Percentiles rank a stretch among this genome's conserved stretches.
These are phyloP conservation scores for Lepilemur ruficaudatus DNA, from an alignment of 2,797 vertebrate species.

Conservation along the genomic window DNA sequence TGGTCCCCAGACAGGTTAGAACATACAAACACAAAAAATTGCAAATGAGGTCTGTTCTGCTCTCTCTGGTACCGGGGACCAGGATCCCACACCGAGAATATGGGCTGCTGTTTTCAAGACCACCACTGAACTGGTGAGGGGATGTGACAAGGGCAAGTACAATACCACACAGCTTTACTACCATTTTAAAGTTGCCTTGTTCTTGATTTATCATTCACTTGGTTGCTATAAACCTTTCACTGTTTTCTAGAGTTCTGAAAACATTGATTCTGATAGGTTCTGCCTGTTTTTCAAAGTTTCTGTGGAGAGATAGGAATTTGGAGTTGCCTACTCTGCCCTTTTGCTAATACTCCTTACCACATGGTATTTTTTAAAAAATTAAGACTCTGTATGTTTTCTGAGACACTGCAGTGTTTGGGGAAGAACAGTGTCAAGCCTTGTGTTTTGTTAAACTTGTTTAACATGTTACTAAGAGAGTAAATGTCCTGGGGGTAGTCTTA, in stretches of 20 bases:
- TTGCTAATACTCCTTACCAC: not conserved
- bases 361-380: not conserved
- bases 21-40: not conserved
- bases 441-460: constrained; percentile 35
- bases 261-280: not conserved
- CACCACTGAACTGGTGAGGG: not conserved
- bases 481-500: not conserved
- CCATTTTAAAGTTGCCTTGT: not conserved
- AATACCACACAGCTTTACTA: not conserved
- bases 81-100: not conserved
- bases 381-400: constrained; percentile 1
- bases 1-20: not conserved
- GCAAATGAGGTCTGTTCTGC: not conserved
- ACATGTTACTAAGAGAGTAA: constrained; percentile 15
- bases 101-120: not conserved
- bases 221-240: not conserved
- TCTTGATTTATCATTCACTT: not conserved
- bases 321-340: not conserved
- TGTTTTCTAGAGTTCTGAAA: not conserved
- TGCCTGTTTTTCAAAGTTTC: not conserved
- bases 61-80: not conserved
- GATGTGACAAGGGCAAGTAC: not conserved
- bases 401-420: not conserved
- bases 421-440: not conserved
- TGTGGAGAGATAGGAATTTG: not conserved